Evolutionary conservation across 64 coral and sea anemone species (phyloP).

Genomic region (Stylophora pistillata): DNA sequence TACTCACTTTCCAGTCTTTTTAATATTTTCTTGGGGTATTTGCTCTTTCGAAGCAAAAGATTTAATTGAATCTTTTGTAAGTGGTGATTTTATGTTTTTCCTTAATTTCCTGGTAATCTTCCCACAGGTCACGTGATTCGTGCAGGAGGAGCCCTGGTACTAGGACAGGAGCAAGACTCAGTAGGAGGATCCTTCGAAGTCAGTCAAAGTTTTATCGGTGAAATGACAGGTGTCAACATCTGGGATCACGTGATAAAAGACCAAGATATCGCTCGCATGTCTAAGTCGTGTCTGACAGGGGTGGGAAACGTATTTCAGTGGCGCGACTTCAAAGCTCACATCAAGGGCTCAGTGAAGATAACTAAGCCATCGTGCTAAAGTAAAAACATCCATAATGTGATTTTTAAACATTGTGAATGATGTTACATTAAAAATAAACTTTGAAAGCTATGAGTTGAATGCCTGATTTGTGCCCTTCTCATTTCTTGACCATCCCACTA

Average conservation of each 20-base stretch:
- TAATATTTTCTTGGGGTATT: too few species aligned
- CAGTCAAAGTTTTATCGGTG: not conserved
- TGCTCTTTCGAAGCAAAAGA: too few species aligned
- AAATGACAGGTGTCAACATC: slow-evolving; percentile 6
- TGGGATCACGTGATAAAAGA: slow-evolving; percentile 15
- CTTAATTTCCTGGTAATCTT: not conserved
- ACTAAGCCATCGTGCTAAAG: not conserved
- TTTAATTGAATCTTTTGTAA: not conserved
- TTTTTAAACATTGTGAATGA: not conserved
- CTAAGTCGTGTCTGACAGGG: slow-evolving; percentile 16
- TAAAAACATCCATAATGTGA: not conserved
- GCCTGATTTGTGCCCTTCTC: too few species aligned
- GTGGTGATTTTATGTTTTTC: not conserved
- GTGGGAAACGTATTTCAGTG: slow-evolving; percentile 14
- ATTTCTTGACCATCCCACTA: too few species aligned
- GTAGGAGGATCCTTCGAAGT: not conserved
- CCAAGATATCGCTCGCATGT: not conserved
- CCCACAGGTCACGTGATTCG: slow-evolving; percentile 9
- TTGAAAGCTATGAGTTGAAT: too few species aligned
- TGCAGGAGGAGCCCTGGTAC: not conserved
- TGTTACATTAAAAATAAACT: not conserved
- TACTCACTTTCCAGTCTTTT: too few species aligned
- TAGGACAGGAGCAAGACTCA: not conserved
- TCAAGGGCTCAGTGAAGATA: slow-evolving; percentile 27
- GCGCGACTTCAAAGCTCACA: not conserved